These are phyloP conservation scores for Sesia bembeciformis DNA, from an alignment of 2,888 invertebrate genomes.

Conservation along the genomic window DNA sequence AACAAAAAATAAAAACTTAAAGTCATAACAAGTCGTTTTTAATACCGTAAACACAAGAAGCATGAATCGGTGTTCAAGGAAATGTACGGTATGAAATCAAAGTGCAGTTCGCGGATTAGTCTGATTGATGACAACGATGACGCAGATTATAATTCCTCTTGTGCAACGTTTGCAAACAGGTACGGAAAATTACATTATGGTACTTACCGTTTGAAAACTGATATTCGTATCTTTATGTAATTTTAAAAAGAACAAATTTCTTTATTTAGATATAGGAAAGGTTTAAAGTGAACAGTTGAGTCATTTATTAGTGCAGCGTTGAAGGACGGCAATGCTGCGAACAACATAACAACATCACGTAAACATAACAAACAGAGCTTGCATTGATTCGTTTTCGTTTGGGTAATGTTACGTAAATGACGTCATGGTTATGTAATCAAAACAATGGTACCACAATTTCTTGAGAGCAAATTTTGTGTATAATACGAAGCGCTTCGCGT, in stretches of 20 bases:
- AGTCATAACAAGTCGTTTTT: background rate
- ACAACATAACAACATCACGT: background rate
- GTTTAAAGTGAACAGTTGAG: background rate
- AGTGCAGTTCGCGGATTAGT: conserved; percentile 14
- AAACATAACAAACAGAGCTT: background rate
- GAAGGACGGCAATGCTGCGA: conserved; percentile 3
- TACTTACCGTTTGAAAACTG: background rate
- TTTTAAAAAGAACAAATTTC: background rate
- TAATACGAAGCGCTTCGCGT: conserved; percentile 17
- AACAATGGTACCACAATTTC: background rate
- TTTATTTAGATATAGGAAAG: background rate
- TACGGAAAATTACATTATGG: conserved; percentile 7
- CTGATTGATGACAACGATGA: conserved; percentile 15
- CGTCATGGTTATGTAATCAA: background rate
- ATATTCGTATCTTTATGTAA: background rate
- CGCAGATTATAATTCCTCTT: background rate
- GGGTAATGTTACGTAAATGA: background rate
- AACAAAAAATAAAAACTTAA: background rate
- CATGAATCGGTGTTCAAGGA: background rate
- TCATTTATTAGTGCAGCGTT: background rate
- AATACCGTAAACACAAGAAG: background rate
- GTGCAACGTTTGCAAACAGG: background rate
- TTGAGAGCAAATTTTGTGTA: background rate
- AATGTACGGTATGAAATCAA: background rate
- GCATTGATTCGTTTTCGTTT: background rate